A percentile compares a stretch with the other conserved stretches of the same genome.
Conservation (phyloP, 1,140 invertebrate genomes). For the Metaphire vulgaris region DNA sequence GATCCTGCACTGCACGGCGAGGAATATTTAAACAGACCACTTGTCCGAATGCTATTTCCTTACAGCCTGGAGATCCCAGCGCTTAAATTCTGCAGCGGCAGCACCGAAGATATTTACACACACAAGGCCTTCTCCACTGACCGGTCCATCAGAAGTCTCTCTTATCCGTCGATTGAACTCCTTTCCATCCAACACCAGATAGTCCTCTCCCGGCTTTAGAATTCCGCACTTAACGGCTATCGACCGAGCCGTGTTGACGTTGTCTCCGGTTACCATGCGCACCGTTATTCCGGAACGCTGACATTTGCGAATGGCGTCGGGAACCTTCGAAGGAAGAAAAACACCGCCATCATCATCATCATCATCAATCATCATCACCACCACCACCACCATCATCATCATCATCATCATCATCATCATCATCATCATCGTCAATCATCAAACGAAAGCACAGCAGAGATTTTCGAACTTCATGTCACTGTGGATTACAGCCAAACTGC, state of each 20-base stretch:
- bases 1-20: too few species aligned
- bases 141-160: slow-evolving; percentile 39
- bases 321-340: slow-evolving; percentile 55
- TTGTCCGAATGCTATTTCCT: too few species aligned
- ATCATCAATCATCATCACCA: too few species aligned
- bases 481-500: too few species aligned
- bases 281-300: slow-evolving; percentile 93
- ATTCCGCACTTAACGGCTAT: slow-evolving; percentile 67
- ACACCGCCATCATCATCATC: neutral
- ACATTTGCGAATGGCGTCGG: slow-evolving; percentile 95
- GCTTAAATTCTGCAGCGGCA: too few species aligned
- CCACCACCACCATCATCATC: neutral
- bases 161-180: slow-evolving; percentile 55
- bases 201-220: slow-evolving; percentile 59
- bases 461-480: too few species aligned
- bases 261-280: slow-evolving; percentile 64
- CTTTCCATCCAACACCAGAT: slow-evolving; percentile 61
- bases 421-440: slow-evolving; percentile 3
- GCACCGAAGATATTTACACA: too few species aligned
- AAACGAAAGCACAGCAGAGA: too few species aligned
- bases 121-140: neutral
- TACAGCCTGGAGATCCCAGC: too few species aligned
- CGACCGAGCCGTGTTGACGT: slow-evolving; percentile 73
- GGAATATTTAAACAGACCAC: too few species aligned
- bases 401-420: neutral